phyloP scores from a whole-genome alignment of 2,797 vertebrate species.

The Sebastes paucispinis region DNA sequence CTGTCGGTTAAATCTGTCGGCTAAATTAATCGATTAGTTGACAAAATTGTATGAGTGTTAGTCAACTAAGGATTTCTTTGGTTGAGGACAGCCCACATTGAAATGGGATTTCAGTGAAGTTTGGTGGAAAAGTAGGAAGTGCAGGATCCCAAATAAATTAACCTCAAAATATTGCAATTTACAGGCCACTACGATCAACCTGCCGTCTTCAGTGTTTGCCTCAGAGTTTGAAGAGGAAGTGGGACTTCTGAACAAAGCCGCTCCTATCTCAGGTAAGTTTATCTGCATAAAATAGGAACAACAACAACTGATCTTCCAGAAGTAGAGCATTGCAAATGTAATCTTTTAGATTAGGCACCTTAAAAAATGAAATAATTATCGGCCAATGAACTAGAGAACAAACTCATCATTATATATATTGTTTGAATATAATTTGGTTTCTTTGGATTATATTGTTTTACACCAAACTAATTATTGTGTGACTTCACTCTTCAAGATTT shows the following conservation, averaged over 20 bases:
- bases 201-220: constrained; percentile 97
- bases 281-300: not conserved
- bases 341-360: not conserved
- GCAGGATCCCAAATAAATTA: too few species aligned
- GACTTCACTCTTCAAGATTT: not conserved
- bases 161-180: not conserved
- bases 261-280: constrained; percentile 90
- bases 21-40: too few species aligned
- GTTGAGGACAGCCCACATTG: too few species aligned
- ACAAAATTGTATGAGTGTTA: too few species aligned
- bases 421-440: not conserved
- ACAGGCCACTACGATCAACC: constrained; percentile 86
- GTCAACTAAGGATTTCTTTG: too few species aligned
- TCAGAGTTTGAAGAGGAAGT: constrained; percentile 97
- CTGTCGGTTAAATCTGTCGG: too few species aligned
- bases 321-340: not conserved
- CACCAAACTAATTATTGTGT: not conserved
- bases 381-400: not conserved
- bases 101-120: too few species aligned
- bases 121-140: too few species aligned
- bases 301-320: not conserved
- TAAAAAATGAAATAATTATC: not conserved
- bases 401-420: not conserved
- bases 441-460: not conserved
- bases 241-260: constrained; percentile 98